Percentiles rank a stretch among this genome's conserved stretches.
Evolutionary conservation across 2,797 vertebrate genomes (phyloP).

Genomic region (Ceyx erithaca): DNA sequence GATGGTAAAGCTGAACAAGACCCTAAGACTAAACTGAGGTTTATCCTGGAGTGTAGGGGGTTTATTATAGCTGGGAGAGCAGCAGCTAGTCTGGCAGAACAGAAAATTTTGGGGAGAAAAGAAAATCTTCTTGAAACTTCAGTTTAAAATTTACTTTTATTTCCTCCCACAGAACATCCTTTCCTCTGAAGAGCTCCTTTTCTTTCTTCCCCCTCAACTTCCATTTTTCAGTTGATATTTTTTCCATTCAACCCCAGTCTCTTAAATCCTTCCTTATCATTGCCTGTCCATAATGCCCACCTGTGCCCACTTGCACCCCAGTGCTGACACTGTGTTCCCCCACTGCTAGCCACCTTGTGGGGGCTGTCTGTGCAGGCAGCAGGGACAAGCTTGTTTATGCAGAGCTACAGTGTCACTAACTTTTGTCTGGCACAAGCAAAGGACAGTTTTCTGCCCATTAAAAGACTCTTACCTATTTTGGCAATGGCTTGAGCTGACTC

Average conservation of each 20-base stretch:
- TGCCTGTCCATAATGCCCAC: accelerated
- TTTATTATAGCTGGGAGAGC: background rate
- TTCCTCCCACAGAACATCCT: background rate
- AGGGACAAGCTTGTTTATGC: background rate
- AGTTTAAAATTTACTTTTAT: background rate
- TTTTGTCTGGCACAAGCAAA: background rate
- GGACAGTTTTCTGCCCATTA: background rate
- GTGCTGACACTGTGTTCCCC: background rate
- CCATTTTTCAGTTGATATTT: background rate
- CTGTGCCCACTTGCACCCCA: accelerated
- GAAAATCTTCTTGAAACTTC: background rate
- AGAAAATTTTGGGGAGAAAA: background rate
- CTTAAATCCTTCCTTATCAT: background rate
- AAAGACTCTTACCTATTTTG: background rate
- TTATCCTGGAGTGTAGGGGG: accelerated
- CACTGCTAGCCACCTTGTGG: background rate
- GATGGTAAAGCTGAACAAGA: background rate
- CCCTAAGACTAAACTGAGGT: background rate
- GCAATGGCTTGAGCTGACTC: background rate
- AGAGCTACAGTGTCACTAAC: background rate
- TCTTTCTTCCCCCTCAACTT: background rate
- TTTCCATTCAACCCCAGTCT: background rate
- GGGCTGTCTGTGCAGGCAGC: background rate
- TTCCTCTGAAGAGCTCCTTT: background rate
- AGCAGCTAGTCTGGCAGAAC: background rate